Evolutionary conservation across 2,888 invertebrate genomes (phyloP), one percentile per base, ranked within the genome.

Genomic region (Drosophila prostipennis): DNA sequence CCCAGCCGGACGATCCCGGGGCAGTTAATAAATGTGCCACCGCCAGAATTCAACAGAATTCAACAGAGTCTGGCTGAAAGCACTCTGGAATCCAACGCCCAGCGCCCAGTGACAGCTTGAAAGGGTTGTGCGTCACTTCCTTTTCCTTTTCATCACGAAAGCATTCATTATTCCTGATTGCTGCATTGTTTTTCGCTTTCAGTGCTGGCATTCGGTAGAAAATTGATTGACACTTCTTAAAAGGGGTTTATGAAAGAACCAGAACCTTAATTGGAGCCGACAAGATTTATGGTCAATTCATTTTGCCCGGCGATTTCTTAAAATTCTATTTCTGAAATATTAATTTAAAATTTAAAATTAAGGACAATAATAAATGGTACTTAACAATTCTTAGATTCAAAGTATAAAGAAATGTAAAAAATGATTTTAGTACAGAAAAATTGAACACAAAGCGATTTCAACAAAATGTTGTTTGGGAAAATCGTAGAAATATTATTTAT

Each of bases 21-120:
- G 57, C 74, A 60, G 77, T 81, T 78, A 76, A 79, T 81, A 73
- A 73, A 68, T 59, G 59, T 68, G 40, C 63, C 43, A 53, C 69
- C 51, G 63, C 51, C 58, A 69, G 54, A 11, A 29, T 29, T 10
- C 5, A 8, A 8, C 58, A 69, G 54, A 11, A 29, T 29, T 10
- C 5, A 8, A 8, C 46, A 2, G 61, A 64, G 75, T 70, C 55
- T 43, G n/a, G 32, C 40, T 42, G 16, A 42, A 45, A 59, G 55
- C 37, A 63, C 48, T 53, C 49, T 13, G 40, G 45, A 53, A 52
- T 13, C 29, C 48, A 46, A 52, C 37, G 3, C 48, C 19, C 48
- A 46, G 61, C 37, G 3, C 42, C 11, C 19, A 42, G 48, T 80
- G 79, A 72, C 74, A 78, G 52, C 51, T 74, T 76, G 55, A 72